Evolutionary conservation across 1,140 invertebrate species (phyloP), one percentile per base, ranked within the genome.

Genomic region (Sipha flava): DNA sequence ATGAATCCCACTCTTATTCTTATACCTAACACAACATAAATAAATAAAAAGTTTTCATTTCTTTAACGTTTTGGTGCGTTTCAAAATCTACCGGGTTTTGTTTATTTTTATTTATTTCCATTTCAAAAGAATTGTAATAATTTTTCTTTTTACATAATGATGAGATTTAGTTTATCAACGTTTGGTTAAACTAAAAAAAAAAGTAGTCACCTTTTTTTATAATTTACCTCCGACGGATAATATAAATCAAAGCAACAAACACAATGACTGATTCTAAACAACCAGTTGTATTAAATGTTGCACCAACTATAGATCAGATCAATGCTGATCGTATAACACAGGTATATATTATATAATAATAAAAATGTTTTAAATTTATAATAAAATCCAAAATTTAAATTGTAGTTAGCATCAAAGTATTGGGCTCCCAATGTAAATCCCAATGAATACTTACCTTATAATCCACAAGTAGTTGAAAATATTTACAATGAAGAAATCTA

Each of bases 401-500:
- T 70, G 0, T 12, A 95, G 94, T 87, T 95, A 80, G 94, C 94
- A 7, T 92, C 92, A 82, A 90, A 94, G 84, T 95, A 95, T 85
- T 97, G 95, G 95, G 91, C 93, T 2, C 93, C 93, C 2, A 90
- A 94, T 83, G 54, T 77, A 1, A 91, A 92, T 0, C 86, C 88
- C 72, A 87, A 89, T 14, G 87, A 89, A 12, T 92, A 93, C 86
- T 83, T 89, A 81, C 88, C 90, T 34, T 95, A 90, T 84, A 89
- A 93, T 87, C 83, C 90, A 26, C 86, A 91, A 81, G 89, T 95
- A 81, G 90, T 95, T 52, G 92, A 94, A 83, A 89, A 93, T 83
- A 92, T 95, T 83, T 95, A 95, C 83, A 85, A 89, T 29, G 89
- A 92, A 83, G 94, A 96, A 86, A 94, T 95, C 83, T 88, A 89